Evolutionary conservation across 2,797 vertebrate genomes (phyloP).

Genomic region (Limosa lapponica): DNA sequence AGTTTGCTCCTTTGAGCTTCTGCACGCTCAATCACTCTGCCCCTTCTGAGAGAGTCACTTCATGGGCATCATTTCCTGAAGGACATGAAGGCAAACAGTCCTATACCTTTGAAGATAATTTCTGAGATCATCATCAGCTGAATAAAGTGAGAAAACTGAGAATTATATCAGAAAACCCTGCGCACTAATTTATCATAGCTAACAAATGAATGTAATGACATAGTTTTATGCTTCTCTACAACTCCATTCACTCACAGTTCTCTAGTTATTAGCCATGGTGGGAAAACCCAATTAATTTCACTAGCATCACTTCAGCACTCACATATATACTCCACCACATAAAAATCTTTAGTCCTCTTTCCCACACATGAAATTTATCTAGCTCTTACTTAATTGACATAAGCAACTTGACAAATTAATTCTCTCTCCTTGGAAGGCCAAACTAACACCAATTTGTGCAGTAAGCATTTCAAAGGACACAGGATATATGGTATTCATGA

Average conservation of each 20-base stretch:
- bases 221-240: background rate
- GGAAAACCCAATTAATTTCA: background rate
- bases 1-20: background rate
- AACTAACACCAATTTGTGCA: background rate
- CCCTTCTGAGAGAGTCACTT: background rate
- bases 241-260: background rate
- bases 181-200: background rate
- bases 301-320: background rate
- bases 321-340: background rate
- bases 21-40: background rate
- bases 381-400: background rate
- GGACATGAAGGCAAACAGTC: background rate
- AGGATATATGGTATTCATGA: background rate
- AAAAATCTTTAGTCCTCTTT: background rate
- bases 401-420: background rate
- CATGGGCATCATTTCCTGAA: background rate
- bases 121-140: background rate
- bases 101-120: background rate
- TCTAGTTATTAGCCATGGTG: background rate
- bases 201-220: background rate
- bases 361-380: background rate
- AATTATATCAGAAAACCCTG: background rate
- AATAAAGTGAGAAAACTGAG: background rate
- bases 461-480: background rate
- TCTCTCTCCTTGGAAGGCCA: background rate